Evolutionary conservation across 2,797 vertebrate genomes (phyloP).

Genomic region (Microctenopoma lineatum): DNA sequence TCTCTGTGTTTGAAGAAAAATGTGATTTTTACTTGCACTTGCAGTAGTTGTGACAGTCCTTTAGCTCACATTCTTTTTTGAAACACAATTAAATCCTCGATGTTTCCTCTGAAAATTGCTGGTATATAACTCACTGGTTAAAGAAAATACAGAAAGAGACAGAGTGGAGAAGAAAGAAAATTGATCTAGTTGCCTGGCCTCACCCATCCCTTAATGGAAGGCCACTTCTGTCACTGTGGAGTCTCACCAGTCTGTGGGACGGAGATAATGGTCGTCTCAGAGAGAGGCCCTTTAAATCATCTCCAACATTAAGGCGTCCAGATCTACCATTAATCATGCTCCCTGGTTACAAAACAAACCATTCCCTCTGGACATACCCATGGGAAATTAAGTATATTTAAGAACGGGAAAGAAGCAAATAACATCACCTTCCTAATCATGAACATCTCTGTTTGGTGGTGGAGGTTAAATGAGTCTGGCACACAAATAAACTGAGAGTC

Average conservation of each 20-base stretch:
- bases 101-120: not conserved
- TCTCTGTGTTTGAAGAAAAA: too few species aligned
- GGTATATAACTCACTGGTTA: not conserved
- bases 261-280: conserved; percentile 44
- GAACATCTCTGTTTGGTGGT: too few species aligned
- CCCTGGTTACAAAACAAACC: conserved; percentile 24
- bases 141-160: not conserved
- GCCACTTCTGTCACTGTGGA: conserved; percentile 40
- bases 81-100: not conserved
- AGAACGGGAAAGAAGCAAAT: not conserved
- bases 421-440: not conserved
- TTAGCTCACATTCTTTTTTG: not conserved
- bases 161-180: not conserved
- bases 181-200: conserved; percentile 5
- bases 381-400: conserved; percentile 13
- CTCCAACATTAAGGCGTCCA: conserved; percentile 9
- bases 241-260: conserved; percentile 27
- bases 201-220: conserved; percentile 8
- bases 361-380: not conserved
- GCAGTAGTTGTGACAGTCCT: not conserved
- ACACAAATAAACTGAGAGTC: not conserved
- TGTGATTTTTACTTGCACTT: not conserved
- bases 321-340: conserved; percentile 36
- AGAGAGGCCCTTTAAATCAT: conserved; percentile 51
- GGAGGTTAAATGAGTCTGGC: not conserved